Percentiles rank a stretch among this genome's conserved stretches.
These are phyloP conservation scores for Heliangelus exortis DNA, from an alignment of 2,797 vertebrate genomes.

Conservation along the genomic window DNA sequence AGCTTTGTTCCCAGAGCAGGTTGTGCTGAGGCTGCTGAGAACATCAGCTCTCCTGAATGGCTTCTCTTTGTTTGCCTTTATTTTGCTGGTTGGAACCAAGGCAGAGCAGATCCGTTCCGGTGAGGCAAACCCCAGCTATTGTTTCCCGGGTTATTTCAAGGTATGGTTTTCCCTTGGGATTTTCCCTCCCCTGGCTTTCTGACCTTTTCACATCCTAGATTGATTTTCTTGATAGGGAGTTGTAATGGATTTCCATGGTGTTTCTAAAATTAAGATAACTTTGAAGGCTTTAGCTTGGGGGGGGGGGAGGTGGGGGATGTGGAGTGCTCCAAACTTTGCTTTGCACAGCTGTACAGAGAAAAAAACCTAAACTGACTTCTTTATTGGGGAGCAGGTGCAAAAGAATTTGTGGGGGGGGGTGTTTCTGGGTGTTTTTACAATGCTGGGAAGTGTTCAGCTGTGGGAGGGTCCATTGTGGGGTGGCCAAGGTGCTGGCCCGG, in stretches of 20 bases:
- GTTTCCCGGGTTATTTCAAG: constrained; percentile 44
- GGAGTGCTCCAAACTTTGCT: background rate
- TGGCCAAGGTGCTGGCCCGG: fast-evolving
- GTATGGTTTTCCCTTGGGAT: background rate
- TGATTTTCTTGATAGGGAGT: background rate
- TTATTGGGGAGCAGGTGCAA: background rate
- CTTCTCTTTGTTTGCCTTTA: constrained; percentile 45
- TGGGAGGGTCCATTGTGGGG: fast-evolving
- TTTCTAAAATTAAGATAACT: constrained; percentile 12
- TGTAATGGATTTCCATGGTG: background rate
- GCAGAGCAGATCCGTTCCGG: background rate
- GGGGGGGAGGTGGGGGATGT: background rate
- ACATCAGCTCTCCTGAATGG: background rate
- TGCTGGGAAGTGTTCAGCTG: fast-evolving
- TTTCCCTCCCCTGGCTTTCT: background rate
- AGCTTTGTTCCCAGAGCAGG: constrained; percentile 26
- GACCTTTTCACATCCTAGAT: constrained; percentile 42
- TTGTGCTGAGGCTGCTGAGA: constrained; percentile 48
- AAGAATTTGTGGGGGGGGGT: too few species aligned
- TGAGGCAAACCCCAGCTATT: background rate
- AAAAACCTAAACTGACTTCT: background rate
- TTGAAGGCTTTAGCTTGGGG: background rate
- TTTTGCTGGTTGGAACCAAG: constrained; percentile 39
- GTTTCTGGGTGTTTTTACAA: background rate
- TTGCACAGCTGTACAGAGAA: background rate